phyloP scores from a whole-genome alignment of 2,797 vertebrate genomes.

The Ambastaia sidthimunki region DNA sequence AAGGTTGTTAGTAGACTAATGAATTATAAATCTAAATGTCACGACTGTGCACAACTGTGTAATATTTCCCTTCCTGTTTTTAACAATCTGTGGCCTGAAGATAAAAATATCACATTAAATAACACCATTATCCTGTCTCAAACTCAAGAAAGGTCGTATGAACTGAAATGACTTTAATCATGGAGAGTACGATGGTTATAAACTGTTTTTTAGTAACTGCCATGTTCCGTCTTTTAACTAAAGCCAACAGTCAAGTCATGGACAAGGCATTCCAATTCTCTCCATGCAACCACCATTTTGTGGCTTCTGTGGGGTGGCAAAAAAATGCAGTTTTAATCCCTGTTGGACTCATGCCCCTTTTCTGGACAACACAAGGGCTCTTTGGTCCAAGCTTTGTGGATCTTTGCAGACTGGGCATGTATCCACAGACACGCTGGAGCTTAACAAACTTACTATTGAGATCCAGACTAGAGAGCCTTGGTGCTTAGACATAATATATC shows the following conservation, averaged over 20 bases:
- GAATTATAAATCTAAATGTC: conserved; percentile 36
- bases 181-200: conserved; percentile 36
- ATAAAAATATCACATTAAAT: conserved; percentile 33
- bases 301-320: conserved; percentile 21
- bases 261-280: conserved; percentile 34
- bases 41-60: not conserved
- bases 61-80: conserved; percentile 32
- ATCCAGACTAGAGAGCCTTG: conserved; percentile 25
- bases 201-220: conserved; percentile 33
- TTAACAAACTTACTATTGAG: conserved; percentile 42
- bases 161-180: conserved; percentile 36
- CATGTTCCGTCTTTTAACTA: conserved; percentile 32
- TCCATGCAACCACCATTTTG: conserved; percentile 40
- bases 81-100: conserved; percentile 24
- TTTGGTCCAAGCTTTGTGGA: conserved; percentile 45
- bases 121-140: conserved; percentile 11
- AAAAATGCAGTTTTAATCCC: conserved; percentile 37
- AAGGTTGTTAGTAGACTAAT: conserved; percentile 2
- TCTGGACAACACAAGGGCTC: conserved; percentile 54
- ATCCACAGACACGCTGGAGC: conserved; percentile 51
- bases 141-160: conserved; percentile 28
- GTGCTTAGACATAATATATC: conserved; percentile 45
- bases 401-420: conserved; percentile 48
- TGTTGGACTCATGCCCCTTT: conserved; percentile 49
- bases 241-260: conserved; percentile 39